Conservation (phyloP, 2,113 vertebrate species). For the Erythrolamprus reginae region DNA sequence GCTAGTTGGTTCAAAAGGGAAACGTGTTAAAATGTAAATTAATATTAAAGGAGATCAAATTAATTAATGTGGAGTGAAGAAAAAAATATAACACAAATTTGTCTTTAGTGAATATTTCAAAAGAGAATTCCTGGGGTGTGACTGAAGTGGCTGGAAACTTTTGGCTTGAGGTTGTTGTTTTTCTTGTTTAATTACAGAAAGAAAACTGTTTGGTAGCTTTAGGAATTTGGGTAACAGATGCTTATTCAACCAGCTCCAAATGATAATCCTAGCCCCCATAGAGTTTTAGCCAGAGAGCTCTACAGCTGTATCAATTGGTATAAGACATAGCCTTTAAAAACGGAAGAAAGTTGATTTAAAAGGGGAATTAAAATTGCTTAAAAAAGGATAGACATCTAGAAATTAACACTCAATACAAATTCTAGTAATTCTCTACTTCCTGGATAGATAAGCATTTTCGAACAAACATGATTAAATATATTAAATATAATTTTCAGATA, state of each 20-base stretch:
- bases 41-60: slow-evolving; percentile 29
- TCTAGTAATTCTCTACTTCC: neutral
- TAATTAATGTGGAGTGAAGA: slow-evolving; percentile 22
- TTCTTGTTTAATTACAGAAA: slow-evolving; percentile 37
- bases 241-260: slow-evolving; percentile 17
- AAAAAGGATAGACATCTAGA: slow-evolving; percentile 13
- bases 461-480: neutral
- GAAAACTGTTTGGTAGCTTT: slow-evolving; percentile 9
- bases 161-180: too few species aligned
- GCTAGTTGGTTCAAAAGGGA: neutral
- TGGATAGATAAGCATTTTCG: neutral
- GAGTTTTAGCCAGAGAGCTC: neutral
- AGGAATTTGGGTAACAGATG: slow-evolving; percentile 24
- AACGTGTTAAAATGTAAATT: slow-evolving; percentile 3
- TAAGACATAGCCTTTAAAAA: neutral
- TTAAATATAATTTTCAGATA: neutral
- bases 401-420: neutral
- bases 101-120: slow-evolving; percentile 16
- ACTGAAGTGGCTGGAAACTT: too few species aligned
- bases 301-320: neutral
- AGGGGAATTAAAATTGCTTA: neutral
- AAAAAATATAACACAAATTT: slow-evolving; percentile 39
- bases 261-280: slow-evolving; percentile 11
- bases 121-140: neutral
- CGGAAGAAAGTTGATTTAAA: neutral